phyloP scores from a whole-genome alignment of 2,113 vertebrate genomes.

The crab-eating macaque (Macaca fascicularis) region T2T-MFA8v1.1 NC_088378.1:127612001-127612500 shows the following conservation, averaged over 20 bases:
- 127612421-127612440: background rate
- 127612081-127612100: background rate
- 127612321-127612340: background rate
- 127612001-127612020: background rate
- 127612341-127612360: background rate
- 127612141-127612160: background rate
- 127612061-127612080: accelerated
- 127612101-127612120: accelerated
- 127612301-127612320: background rate
- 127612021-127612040: background rate
- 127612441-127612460: background rate
- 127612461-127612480: accelerated
- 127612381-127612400: background rate
- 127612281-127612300: background rate
- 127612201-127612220: background rate
- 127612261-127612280: accelerated
- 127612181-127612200: background rate
- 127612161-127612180: accelerated
- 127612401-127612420: background rate
- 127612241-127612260: background rate
- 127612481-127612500: background rate
- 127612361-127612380: background rate
- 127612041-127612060: accelerated
- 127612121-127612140: background rate
- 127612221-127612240: background rate